These are phyloP conservation scores for Scaptomyza reducta DNA, from an alignment of 2,888 invertebrate species.

Conservation along the genomic window DNA sequence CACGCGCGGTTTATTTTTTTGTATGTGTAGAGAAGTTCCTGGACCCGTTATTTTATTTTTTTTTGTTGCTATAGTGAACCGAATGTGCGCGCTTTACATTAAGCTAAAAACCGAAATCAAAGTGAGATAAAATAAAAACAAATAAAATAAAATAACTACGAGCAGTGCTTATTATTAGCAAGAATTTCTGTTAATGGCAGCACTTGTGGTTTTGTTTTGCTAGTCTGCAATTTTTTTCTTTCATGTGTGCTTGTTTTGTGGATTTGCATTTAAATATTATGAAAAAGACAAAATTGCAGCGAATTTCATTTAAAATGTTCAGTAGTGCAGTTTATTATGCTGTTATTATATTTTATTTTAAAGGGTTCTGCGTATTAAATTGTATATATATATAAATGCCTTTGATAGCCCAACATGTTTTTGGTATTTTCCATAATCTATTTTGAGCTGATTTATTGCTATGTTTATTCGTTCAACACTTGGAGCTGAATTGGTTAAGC, in stretches of 20 bases:
- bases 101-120: conserved; percentile 24
- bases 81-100: conserved; percentile 24
- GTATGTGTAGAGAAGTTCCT: conserved; percentile 12
- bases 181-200: conserved; percentile 2
- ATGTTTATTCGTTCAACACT: background rate
- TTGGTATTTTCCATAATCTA: background rate
- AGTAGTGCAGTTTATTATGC: background rate
- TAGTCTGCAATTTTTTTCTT: background rate
- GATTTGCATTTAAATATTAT: background rate
- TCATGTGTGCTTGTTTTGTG: background rate
- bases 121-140: conserved; percentile 9
- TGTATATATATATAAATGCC: too few species aligned
- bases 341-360: background rate
- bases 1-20: conserved; percentile 49
- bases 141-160: background rate
- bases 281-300: background rate
- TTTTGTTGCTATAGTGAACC: conserved; percentile 5
- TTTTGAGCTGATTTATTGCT: background rate
- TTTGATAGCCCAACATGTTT: background rate
- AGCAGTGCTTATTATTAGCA: conserved; percentile 14
- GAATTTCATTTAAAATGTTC: background rate
- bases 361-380: background rate
- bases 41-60: background rate
- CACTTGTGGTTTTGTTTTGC: conserved; percentile 19
- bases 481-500: background rate